Evolutionary conservation across 2,888 invertebrate species (phyloP).

Genomic region (Drosophila kuntzei): DNA sequence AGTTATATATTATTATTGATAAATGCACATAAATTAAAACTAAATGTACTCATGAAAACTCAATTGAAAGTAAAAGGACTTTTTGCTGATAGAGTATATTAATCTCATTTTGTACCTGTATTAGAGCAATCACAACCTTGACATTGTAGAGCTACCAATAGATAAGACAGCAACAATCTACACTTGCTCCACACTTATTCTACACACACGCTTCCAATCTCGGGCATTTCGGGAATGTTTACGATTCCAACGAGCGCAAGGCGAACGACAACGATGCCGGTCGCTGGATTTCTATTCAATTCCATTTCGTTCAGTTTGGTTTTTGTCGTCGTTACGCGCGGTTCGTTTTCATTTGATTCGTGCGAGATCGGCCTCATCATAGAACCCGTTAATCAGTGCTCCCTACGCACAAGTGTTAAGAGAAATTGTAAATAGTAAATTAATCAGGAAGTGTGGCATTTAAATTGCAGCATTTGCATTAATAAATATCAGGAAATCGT

Average conservation of each 20-base stretch:
- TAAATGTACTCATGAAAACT: neutral
- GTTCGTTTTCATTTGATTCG: constrained; percentile 29
- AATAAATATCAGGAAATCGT: constrained; percentile 19
- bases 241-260: constrained; percentile 28
- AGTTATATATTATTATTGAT: neutral
- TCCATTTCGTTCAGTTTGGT: constrained; percentile 56
- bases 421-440: constrained; percentile 28
- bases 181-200: neutral
- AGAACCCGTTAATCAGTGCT: constrained; percentile 16
- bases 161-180: constrained; percentile 24
- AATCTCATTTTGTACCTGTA: neutral
- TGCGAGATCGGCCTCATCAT: constrained; percentile 41
- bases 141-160: constrained; percentile 22
- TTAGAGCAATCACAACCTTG: constrained; percentile 32
- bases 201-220: constrained; percentile 3
- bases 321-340: constrained; percentile 57
- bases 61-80: neutral
- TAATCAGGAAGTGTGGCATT: constrained; percentile 32
- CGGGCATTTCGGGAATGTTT: constrained; percentile 25
- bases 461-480: constrained; percentile 16
- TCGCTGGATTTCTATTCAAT: constrained; percentile 20
- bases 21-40: neutral
- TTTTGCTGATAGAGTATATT: neutral
- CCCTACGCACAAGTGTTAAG: constrained; percentile 30
- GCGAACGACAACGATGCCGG: constrained; percentile 22